phyloP scores from a whole-genome alignment of 2,797 vertebrate species.

The Lindbergichthys nudifrons region DNA sequence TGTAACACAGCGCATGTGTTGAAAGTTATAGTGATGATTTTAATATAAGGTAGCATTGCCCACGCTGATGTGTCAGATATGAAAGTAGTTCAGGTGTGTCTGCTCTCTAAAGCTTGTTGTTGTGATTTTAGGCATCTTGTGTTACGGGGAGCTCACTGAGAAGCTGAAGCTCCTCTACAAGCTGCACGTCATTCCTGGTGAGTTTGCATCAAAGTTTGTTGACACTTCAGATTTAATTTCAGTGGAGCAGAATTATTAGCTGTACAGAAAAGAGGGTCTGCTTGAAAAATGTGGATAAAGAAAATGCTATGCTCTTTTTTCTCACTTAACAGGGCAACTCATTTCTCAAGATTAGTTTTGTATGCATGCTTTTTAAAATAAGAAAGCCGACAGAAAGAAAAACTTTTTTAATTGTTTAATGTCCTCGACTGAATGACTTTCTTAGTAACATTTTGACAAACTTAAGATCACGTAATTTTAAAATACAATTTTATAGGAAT shows the following conservation, averaged over 20 bases:
- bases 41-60: constrained; percentile 5
- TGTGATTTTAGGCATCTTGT: constrained; percentile 88
- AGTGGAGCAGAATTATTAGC: constrained; percentile 14
- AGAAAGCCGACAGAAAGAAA: background rate
- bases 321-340: constrained; percentile 23
- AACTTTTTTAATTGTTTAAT: background rate
- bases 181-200: constrained; percentile 95
- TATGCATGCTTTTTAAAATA: background rate
- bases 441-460: constrained; percentile 2
- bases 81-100: background rate
- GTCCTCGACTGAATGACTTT: constrained; percentile 17
- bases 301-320: constrained; percentile 15
- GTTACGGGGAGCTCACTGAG: constrained; percentile 94
- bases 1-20: background rate
- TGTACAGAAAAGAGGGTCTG: constrained; percentile 5
- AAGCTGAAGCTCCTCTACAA: constrained; percentile 96
- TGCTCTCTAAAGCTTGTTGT: background rate
- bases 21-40: background rate
- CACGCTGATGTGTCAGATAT: background rate
- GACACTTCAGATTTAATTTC: background rate
- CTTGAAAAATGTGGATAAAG: constrained; percentile 3
- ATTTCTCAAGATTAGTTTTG: constrained; percentile 10
- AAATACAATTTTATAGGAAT: background rate
- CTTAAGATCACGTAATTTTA: background rate
- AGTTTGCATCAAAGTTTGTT: constrained; percentile 58